Conservation (phyloP, 23 tunicate genomes). For the Botrylloides violaceus region DNA sequence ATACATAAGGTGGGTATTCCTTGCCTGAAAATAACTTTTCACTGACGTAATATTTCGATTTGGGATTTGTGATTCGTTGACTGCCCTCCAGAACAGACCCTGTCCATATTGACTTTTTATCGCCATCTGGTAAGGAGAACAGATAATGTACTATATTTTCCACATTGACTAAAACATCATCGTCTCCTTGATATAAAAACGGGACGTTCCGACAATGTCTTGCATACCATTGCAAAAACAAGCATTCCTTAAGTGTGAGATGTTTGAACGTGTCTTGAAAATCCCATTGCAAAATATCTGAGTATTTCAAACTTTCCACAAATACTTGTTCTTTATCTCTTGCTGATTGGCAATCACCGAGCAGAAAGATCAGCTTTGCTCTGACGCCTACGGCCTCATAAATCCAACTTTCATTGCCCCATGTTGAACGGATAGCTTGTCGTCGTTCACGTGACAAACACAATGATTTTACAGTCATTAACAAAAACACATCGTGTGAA, state of each 20-base stretch:
- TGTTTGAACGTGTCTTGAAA: conserved; percentile 69
- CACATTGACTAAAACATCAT: conserved; percentile 64
- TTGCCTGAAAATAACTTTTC: conserved; percentile 61
- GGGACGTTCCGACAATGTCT: conserved; percentile 48
- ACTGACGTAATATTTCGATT: conserved; percentile 82
- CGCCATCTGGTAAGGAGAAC: background rate
- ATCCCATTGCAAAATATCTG: conserved; percentile 76
- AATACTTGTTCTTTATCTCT: conserved; percentile 4
- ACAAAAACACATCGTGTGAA: conserved; percentile 40
- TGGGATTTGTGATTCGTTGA: conserved; percentile 55
- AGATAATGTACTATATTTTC: conserved; percentile 55
- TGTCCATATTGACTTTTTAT: conserved; percentile 30
- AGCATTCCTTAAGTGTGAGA: conserved; percentile 69
- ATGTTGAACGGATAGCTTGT: conserved; percentile 48
- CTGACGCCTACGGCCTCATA: conserved; percentile 23
- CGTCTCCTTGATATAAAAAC: conserved; percentile 80
- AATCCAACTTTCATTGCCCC: conserved; percentile 57
- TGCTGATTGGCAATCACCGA: conserved; percentile 39
- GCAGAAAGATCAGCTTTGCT: conserved; percentile 36
- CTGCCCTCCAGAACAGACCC: conserved; percentile 59
- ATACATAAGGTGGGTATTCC: conserved; percentile 80
- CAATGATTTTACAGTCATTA: conserved; percentile 62
- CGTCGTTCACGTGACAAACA: conserved; percentile 38
- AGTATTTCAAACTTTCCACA: conserved; percentile 24
- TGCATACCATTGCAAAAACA: conserved; percentile 72